phyloP scores from a whole-genome alignment of 2,797 vertebrate genomes.

The Chelmon rostratus region DNA sequence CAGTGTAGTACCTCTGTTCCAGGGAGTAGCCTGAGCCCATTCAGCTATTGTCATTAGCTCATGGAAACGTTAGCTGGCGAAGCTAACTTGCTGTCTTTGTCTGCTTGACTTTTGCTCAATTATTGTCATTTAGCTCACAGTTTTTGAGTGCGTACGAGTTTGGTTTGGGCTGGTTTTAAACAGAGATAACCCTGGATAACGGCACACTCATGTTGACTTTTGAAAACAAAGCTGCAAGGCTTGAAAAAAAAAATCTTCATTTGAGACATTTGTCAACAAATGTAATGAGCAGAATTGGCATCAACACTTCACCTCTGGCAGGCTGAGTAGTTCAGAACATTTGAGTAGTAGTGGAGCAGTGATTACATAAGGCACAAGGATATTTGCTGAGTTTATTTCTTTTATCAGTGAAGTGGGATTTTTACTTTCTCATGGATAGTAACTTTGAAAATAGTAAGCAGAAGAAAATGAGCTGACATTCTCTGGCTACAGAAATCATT shows the following conservation, averaged over 20 bases:
- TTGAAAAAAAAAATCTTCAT: constrained; percentile 29
- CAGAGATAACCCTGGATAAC: background rate
- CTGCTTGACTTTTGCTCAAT: constrained; percentile 68
- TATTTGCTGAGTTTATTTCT: background rate
- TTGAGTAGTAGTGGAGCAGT: background rate
- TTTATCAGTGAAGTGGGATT: background rate
- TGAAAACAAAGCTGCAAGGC: constrained; percentile 32
- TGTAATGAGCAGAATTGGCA: constrained; percentile 25
- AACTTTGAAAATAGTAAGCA: constrained; percentile 48
- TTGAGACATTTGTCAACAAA: constrained; percentile 60
- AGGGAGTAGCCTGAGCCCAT: constrained; percentile 73
- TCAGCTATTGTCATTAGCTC: constrained; percentile 83
- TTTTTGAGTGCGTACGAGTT: constrained; percentile 14
- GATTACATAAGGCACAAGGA: background rate
- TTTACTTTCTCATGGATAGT: constrained; percentile 4
- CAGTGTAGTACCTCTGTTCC: constrained; percentile 41
- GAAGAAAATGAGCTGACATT: background rate
- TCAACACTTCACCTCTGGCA: constrained; percentile 28
- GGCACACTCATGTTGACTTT: constrained; percentile 12
- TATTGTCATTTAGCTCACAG: constrained; percentile 26
- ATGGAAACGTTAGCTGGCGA: constrained; percentile 70
- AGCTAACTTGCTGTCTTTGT: constrained; percentile 82
- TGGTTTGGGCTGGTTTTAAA: constrained; percentile 4
- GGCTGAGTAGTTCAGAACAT: constrained; percentile 30
- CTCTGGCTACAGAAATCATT: constrained; percentile 13